Evolutionary conservation across 1,140 invertebrate genomes (phyloP).

Genomic region (Cydia pomonella): DNA sequence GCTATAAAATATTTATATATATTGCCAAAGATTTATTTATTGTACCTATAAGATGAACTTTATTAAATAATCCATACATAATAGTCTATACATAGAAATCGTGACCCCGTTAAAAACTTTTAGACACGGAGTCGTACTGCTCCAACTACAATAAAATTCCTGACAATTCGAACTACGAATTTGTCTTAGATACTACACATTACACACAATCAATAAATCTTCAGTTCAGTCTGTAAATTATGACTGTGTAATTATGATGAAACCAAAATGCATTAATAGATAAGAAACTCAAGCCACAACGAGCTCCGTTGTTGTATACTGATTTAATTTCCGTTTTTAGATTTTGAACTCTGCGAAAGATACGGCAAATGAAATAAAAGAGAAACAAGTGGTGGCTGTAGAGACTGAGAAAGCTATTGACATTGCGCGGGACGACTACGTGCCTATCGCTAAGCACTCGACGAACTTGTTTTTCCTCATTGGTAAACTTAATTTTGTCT

Average conservation of each 20-base stretch:
- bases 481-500: slow-evolving; percentile 81
- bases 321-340: slow-evolving; percentile 45
- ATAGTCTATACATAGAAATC: too few species aligned
- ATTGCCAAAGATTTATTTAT: too few species aligned
- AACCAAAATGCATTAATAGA: background rate
- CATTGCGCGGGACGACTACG: slow-evolving; percentile 90
- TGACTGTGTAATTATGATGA: background rate
- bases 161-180: too few species aligned
- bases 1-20: too few species aligned
- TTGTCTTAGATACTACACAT: too few species aligned
- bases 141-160: too few species aligned
- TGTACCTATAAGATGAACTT: too few species aligned
- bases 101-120: too few species aligned
- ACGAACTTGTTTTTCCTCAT: slow-evolving; percentile 96
- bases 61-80: too few species aligned
- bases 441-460: slow-evolving; percentile 93
- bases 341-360: slow-evolving; percentile 95
- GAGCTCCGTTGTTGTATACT: background rate
- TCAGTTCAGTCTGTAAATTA: too few species aligned
- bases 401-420: slow-evolving; percentile 93
- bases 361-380: slow-evolving; percentile 92
- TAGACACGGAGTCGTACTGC: too few species aligned
- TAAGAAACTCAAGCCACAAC: background rate
- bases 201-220: too few species aligned
- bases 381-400: slow-evolving; percentile 93